A percentile compares a stretch with the other conserved stretches of the same genome.
phyloP scores from a whole-genome alignment of 2,113 vertebrate genomes.

The Phasianus colchicus region DNA sequence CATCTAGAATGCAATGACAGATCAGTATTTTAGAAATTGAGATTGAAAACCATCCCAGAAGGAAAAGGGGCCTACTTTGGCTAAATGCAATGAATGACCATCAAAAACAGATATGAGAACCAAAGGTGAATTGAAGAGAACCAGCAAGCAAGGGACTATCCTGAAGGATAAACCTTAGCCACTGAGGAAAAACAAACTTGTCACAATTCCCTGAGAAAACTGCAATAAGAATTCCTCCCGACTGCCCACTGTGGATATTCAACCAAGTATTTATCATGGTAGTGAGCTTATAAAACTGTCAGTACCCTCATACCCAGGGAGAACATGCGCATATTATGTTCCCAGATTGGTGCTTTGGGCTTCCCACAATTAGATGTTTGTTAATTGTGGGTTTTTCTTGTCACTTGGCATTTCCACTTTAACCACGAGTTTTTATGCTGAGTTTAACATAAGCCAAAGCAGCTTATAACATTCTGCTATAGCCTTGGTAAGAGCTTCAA shows the following conservation, averaged over 20 bases:
- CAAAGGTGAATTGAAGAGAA: background rate
- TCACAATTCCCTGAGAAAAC: background rate
- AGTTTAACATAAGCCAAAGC: background rate
- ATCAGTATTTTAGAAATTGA: background rate
- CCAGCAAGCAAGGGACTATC: background rate
- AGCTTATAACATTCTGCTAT: background rate
- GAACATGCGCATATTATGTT: background rate
- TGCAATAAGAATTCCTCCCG: background rate
- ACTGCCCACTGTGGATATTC: background rate
- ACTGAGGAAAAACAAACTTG: background rate
- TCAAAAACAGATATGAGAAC: background rate
- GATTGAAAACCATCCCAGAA: background rate
- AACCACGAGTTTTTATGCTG: background rate
- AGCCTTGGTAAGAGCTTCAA: background rate
- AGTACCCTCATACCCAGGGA: background rate
- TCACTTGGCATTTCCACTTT: background rate
- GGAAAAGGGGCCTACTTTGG: background rate
- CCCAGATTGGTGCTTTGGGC: background rate
- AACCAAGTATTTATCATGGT: background rate
- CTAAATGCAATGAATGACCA: background rate
- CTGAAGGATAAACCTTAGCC: background rate
- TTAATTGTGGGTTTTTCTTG: background rate
- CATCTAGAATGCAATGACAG: conserved; percentile 79
- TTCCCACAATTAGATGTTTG: background rate
- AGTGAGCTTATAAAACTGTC: background rate